These are phyloP conservation scores for Catamblyrhynchus diadema DNA, from an alignment of 2,797 vertebrate genomes.

Conservation along the genomic window DNA sequence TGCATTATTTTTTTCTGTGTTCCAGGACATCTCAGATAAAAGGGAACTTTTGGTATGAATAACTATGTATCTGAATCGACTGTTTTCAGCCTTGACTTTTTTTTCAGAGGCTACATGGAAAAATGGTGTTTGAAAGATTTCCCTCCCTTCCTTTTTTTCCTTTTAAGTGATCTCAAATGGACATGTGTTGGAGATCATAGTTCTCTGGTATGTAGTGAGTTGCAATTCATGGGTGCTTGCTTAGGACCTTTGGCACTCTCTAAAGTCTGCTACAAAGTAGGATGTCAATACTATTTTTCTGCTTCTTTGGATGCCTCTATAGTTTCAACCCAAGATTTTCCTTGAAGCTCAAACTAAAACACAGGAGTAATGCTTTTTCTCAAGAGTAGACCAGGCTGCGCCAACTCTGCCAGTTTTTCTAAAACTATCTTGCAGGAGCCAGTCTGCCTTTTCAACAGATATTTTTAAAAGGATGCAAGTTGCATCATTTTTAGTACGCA, in stretches of 20 bases:
- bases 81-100: neutral
- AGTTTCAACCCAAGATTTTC: neutral
- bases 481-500: neutral
- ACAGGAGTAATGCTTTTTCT: neutral
- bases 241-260: neutral
- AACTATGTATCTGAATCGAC: neutral
- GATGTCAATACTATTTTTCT: neutral
- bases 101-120: neutral
- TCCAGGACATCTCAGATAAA: neutral
- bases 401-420: neutral
- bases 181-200: neutral
- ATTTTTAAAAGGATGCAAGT: neutral
- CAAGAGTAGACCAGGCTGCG: neutral
- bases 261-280: neutral
- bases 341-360: neutral
- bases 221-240: neutral
- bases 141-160: fast-evolving
- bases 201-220: neutral
- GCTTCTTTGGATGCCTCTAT: neutral
- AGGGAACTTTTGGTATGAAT: neutral
- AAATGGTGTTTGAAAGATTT: neutral
- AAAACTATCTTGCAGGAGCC: neutral
- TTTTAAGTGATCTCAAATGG: neutral
- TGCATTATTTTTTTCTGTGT: neutral
- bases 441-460: neutral